phyloP scores from a whole-genome alignment of 2,888 invertebrate species.

The Drosophila atripex region DNA sequence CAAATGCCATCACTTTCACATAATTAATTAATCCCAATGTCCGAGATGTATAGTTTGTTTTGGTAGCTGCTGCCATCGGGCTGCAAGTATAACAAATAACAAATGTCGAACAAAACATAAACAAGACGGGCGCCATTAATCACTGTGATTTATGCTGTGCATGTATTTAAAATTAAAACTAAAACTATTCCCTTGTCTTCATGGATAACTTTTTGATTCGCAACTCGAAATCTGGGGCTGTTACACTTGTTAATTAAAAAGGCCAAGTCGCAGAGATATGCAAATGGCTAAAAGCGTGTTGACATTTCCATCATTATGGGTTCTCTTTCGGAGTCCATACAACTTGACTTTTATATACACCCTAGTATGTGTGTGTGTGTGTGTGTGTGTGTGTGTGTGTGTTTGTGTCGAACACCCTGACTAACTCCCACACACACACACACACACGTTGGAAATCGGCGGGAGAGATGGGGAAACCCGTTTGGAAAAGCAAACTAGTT shows the following conservation, averaged over 20 bases:
- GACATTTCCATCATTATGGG: conserved; percentile 41
- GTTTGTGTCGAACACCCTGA: not conserved
- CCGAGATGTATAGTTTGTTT: conserved; percentile 36
- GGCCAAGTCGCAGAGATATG: conserved; percentile 17
- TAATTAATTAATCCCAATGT: conserved; percentile 55
- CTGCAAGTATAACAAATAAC: conserved; percentile 18
- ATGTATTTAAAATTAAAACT: conserved; percentile 1
- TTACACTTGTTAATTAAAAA: conserved; percentile 33
- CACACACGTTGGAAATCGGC: not conserved
- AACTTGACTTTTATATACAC: conserved; percentile 37
- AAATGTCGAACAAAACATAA: conserved; percentile 51
- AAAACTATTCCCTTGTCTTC: conserved; percentile 28
- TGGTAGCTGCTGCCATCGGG: conserved; percentile 48
- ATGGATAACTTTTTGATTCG: conserved; percentile 30
- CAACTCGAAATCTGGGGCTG: not conserved
- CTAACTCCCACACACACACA: conserved; percentile 21
- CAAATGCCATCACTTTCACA: conserved; percentile 54
- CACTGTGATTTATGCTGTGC: conserved; percentile 61
- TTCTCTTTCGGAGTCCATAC: conserved; percentile 44
- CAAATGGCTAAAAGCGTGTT: conserved; percentile 25
- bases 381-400: not conserved
- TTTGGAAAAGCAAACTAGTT: conserved; percentile 62
- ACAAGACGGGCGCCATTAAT: conserved; percentile 56
- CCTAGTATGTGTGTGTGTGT: not conserved
- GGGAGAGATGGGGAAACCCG: conserved; percentile 50